Evolutionary conservation across 2,888 invertebrate species (phyloP), one percentile per base, ranked within the genome.

Genomic region (Apamea crenata): DNA sequence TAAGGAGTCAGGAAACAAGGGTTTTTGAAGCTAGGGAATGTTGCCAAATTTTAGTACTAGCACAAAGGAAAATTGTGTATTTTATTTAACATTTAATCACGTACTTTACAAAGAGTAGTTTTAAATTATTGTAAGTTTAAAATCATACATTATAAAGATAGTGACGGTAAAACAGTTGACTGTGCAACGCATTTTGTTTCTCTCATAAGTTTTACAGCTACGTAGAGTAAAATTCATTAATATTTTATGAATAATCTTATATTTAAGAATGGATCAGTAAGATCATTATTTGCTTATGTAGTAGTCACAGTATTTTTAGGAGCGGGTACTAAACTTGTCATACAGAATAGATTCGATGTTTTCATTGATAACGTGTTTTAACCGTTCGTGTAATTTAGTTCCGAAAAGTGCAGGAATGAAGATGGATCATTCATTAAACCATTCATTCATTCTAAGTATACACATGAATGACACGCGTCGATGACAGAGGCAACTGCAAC

Each of bases 31-130:
- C 67, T 77, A 77, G 74, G 71, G 67, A 79, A 75, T 53, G 78
- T 73, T 78, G 80, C 89, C 89, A 88, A 90, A 88, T 89, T 76
- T 71, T 73, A 73, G 44, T 75, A 47, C 47, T 87, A 74, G 29
- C 74, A 65, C 65, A 68, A 40, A 21, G 12, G 4, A 70, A 53
- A 63, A 76, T 65, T 66, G 29, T 75, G 40, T 77, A 44, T 67
- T 61, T 12, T 67, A 44, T 80, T 85, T 59, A 68, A 67, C 69
- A 71, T 81, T 44, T 75, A 78, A 73, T 67, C 56, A 73, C 47
- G 29, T 82, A 73, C 18, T 75, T 86, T 82, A 82, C 65, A 78
- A 59, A 61, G 0, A 85, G 50, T 80, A 74, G 68, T 87, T 78
- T 69, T 80, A 84, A 75, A 85, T 77, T 72, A 70, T 50, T 73